Evolutionary conservation across 2,797 vertebrate species (phyloP), one percentile per base, ranked within the genome.

Genomic region (Centroberyx gerrardi): DNA sequence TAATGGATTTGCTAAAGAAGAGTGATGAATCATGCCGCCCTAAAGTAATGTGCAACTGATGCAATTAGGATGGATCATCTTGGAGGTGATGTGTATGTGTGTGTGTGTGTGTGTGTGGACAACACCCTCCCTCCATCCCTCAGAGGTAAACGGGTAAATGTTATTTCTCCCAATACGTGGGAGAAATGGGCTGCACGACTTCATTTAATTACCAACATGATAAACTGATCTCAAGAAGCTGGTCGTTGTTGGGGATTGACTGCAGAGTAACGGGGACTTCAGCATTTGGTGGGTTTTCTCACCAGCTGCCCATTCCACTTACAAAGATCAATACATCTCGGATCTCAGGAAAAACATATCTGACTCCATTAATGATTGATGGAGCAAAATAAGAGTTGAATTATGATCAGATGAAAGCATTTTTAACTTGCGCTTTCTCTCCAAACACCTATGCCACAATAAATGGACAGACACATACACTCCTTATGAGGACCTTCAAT

Each of bases 1-100:
- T 77, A 85, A 76, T 78, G 76, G 85, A 85, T 83, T 81, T 77
- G 68, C 33, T 81, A 85, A 82, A 80, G 78, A 81, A 66, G 71
- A 76, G 72, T 60, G 46, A 83, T 86, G 84, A 77, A 78, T 22
- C 22, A 22, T 22, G 88, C 84, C 48, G 54, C 60, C 58, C 62
- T 74, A 46, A 80, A 80, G 80, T 84, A 85, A 86, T 86, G 75
- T 78, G 80, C 76, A 79, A 75, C 66, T 90, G 84, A 85, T 86
- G 80, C 46, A 70, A 69, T 80, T 83, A 80, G 80, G 78, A 88
- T 83, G 83, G 82, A 83, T 90, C 80, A 86, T 87, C 75, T 63
- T 46, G 48, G n/a, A 18, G n/a, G 48, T 51, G n/a, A 14, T 49
- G 48, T 51, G 46, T 48, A 17, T 48, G 46, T 14, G 46, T 48